Percentiles rank a stretch among this genome's conserved stretches.
phyloP scores from a whole-genome alignment of 2,888 invertebrate genomes.

The Oligia strigilis region DNA sequence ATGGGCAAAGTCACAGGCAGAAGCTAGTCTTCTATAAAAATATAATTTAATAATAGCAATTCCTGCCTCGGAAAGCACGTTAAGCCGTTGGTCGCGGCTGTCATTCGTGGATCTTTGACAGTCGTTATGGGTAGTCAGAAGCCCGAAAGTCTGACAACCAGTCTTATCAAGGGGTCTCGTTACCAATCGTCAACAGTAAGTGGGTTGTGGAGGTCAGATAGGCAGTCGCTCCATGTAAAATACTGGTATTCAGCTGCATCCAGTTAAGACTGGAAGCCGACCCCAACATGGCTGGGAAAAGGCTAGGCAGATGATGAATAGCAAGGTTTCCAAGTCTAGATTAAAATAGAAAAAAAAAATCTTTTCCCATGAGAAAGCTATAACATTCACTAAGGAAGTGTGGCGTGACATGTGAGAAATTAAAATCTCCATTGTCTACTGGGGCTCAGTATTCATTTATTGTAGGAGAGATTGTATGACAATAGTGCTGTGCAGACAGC shows the following conservation, averaged over 20 bases:
- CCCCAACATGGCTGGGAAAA: no score
- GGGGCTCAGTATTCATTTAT: slow-evolving; percentile 29
- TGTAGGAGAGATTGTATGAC: slow-evolving; percentile 56
- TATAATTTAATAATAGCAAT: background rate
- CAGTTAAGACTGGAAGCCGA: no score
- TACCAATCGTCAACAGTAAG: no score
- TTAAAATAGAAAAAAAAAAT: background rate
- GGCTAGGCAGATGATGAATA: background rate
- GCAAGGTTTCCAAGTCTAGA: slow-evolving; percentile 26
- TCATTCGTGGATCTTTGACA: no score
- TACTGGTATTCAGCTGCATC: no score
- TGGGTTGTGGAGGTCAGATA: no score
- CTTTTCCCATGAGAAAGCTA: slow-evolving; percentile 59
- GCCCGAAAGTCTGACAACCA: no score
- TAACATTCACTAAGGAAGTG: slow-evolving; percentile 62
- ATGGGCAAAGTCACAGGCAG: background rate
- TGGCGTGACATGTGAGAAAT: slow-evolving; percentile 56
- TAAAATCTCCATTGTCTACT: slow-evolving; percentile 55
- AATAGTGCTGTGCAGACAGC: slow-evolving; percentile 40
- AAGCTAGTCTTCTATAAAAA: background rate
- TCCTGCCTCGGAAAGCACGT: no score
- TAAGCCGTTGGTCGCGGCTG: no score
- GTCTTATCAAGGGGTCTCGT: no score
- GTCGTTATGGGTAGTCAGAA: no score
- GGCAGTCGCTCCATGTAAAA: no score